A percentile compares a stretch with the other conserved stretches of the same genome.
phyloP scores from a whole-genome alignment of 2,888 invertebrate genomes.

The Polyommatus icarus region DNA sequence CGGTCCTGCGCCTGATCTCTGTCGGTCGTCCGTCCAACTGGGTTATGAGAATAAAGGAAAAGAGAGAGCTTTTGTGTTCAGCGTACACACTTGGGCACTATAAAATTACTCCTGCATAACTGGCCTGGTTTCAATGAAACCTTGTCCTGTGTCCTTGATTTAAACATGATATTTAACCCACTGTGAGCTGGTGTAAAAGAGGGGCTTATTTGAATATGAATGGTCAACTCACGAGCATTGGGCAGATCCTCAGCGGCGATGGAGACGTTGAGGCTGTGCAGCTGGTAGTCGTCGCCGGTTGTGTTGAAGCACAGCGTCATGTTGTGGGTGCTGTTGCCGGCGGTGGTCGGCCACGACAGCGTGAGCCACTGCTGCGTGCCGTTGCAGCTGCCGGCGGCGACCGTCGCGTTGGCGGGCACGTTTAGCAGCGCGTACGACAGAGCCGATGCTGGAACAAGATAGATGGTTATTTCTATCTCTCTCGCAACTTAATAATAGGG shows the following conservation, averaged over 20 bases:
- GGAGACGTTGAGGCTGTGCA: slow-evolving; percentile 57
- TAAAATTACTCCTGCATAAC: no score
- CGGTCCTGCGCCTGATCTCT: no score
- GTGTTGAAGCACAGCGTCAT: slow-evolving; percentile 56
- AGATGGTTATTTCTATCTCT: not conserved
- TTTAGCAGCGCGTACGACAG: slow-evolving; percentile 53
- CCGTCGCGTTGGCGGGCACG: slow-evolving; percentile 58
- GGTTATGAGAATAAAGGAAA: no score
- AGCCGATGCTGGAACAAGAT: slow-evolving; percentile 49
- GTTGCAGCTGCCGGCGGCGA: slow-evolving; percentile 56
- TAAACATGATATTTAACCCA: no score
- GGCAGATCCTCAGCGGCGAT: slow-evolving; percentile 66
- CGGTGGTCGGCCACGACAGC: slow-evolving; percentile 49
- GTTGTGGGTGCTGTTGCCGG: slow-evolving; percentile 47
- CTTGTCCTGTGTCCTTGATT: no score
- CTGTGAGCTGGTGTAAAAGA: no score
- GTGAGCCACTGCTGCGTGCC: slow-evolving; percentile 54
- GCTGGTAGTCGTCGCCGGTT: slow-evolving; percentile 57
- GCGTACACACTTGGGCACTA: no score
- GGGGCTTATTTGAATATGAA: no score
- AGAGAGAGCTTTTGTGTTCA: no score
- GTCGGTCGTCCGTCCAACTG: no score
- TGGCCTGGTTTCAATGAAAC: no score
- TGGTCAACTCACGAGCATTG: slow-evolving; percentile 59
- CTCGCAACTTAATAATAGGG: no score